Base-by-base conservation (phyloP, 2,888 invertebrate species). In the Pilophorus perplexus region DNA sequence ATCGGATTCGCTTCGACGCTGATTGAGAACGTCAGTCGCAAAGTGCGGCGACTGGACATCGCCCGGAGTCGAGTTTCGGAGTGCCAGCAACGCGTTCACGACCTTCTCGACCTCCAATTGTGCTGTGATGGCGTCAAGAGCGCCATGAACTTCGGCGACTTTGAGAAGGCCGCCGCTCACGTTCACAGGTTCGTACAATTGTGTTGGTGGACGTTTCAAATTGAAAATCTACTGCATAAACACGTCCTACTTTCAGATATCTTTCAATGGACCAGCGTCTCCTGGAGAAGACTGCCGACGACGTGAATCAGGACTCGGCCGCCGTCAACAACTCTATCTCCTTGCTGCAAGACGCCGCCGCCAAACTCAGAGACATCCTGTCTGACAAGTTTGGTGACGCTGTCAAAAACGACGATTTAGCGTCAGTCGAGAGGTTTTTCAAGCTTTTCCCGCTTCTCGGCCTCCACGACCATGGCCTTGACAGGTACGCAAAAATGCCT, bases 91-190 rank as follows among this genome's bases (percentile, higher is more conserved):
- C 81, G 97, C 67, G 96, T 98, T 0, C 92, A 95, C 74, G 97
- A 98, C 77, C 82, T 98, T 38, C 86, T 97, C 67, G 97, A 98
- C 77, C 80, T 98, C 59, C 93, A 96, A 78, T 82, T 93, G 66
- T 99, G 98, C 77, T 94, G 95, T 54, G 93, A 96, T 76, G 98
- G 97, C n/a, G 98, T 99, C 0, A 90, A 94, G 71, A 86, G 90
- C 55, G 96, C 99, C 0, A 86, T 99, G 64, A 85, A 86, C 71
- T 90, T 92, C 72, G 95, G 97, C 78, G 95, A 99, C 77, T 98
- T 91, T 79, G 99, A 99, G 78, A 89, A 91, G 79, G 95, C 96
- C 64, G 97, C 98, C 10, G 93, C 87, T 0, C 97, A 97, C 75
- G 90, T 99, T 48, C 93, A 96, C 73, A 84, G 98, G n/a, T n/a